Evolutionary conservation across 2,888 invertebrate species (phyloP), one percentile per base, ranked within the genome.

Genomic region (Achlya flavicornis): DNA sequence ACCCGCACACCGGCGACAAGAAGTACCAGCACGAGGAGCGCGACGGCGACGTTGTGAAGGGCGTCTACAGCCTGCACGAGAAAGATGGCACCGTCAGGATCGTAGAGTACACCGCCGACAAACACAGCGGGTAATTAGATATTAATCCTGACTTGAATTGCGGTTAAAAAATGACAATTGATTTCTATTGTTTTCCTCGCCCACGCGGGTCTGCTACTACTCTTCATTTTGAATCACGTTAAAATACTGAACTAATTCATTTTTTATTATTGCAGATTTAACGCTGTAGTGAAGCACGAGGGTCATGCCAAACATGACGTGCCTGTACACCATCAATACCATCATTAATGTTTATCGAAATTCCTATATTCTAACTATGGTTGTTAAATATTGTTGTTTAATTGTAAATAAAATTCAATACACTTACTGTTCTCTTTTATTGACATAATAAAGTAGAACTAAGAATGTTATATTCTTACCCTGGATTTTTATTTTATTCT

Each of bases 51-150:
- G 78, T 80, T 53, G 86, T 86, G 61, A 78, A 79, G 53, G 94
- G 94, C 61, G 90, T 92, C 74, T 95, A 95, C 81, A 89, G 88
- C 38, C 83, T 93, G 53, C 88, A 91, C 69, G 92, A 94, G 73
- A 90, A 93, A 35, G 92, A 90, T 63, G 93, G 94, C 67, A 92
- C 93, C 73, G 78, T 89, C 66, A 86, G 93, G 71, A 89, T 87
- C 14, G 93, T 94, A 32, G 88, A 91, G 70, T 94, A 94, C 78
- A 87, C 85, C 71, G 92, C 92, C 16, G 92, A 92, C 74, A 85
- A 92, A 66, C 87, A 90, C 66, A 81, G 79, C 61, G 93, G 80
- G 80, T 80, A 59, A 19, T 16, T 19, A 19, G 1, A 4, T 8
- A 53, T 19, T 57, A 57, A 16, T n/a, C n/a, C n/a, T n/a, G n/a